Evolutionary conservation across 2,797 vertebrate species (phyloP), one percentile per base, ranked within the genome.

Genomic region (Chlorospingus semifuscus): DNA sequence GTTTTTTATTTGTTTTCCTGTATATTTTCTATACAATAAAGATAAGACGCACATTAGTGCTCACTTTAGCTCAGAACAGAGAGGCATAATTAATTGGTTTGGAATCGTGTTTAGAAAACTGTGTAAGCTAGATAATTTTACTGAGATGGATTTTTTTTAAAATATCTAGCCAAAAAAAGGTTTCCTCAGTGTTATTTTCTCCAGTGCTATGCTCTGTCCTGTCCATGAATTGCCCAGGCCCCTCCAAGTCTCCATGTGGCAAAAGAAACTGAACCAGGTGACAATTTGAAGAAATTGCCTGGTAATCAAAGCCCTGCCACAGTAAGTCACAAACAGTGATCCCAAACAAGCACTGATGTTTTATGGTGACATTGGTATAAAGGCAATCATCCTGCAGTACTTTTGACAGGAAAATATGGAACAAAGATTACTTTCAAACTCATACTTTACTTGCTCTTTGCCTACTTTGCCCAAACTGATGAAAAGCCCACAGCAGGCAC

Each of bases 311-410:
- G 22, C 29, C 19, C 30, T 66, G 75, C 27, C 11, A 53, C 36
- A 36, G 8, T 36, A 36, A 36, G 36, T 36, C 36, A 36, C 41
- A 63, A 83, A 29, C 50, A 13, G 19, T 23, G 42, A 29, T 61
- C 26, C 42, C 36, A 27, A 22, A 42, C 16, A 53, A 69, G 21
- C 57, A 23, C 7, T 57, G 55, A 9, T 34, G 10, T 11, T 70
- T 94, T 27, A 11, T 18, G 30, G 16, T 24, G 11, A 26, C 27
- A 34, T 6, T 44, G 46, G 29, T 13, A 65, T 2, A 57, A 84
- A 79, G 9, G 9, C 0, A 0, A 61, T 10, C 34, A 21, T 6
- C 5, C 13, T 61, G 15, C 15, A 78, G 22, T 23, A 44, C 7
- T 53, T 64, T 29, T 2, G 22, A 12, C 8, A 30, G 19, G 10